Base-by-base conservation (phyloP, 2,888 invertebrate species). In the Galerucella calmariensis region DNA sequence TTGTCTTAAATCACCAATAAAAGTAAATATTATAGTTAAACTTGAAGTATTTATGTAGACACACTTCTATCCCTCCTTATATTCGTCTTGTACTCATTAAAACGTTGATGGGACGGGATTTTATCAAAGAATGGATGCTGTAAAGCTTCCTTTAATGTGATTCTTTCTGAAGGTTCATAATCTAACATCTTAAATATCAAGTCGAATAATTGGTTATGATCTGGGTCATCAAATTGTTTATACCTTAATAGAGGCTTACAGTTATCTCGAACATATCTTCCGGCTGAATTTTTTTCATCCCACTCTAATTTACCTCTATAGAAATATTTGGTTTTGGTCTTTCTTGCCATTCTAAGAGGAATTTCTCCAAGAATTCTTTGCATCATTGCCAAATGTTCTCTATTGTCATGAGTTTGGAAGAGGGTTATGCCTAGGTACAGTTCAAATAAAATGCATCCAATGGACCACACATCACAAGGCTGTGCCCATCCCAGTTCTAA, bases 371-470 rank as follows among this genome's bases (percentile, higher is more conserved):
- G 91, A 84, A 99, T 99, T 83, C 98, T 91, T 89, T 99, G 98
- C 99, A 99, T 99, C 99, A 99, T 99, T 81, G 99, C 99, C 86
- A 99, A 92, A 90, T 99, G 99, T 88, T 99, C 99, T 81, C 97
- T 93, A 90, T 99, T 99, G 89, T 99, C 99, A 89, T 99, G 99
- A 56, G 99, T 99, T 92, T 99, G 98, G 91, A 99, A 99, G 81
- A 99, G 91, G 77, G 99, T 98, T 86, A 97, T 96, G 82, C 99
- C 99, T 86, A 98, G 92, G 89, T 99, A 98, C 84, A 99, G 90
- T 90, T 99, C 99, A 89, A 99, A 99, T 88, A 99, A 93, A 83
- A 99, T 99, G 89, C 99, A 99, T 20, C 99, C 99, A 86, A 99
- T 95, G 67, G 98, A 98, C 99, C 99, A 99, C 75, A 99, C 98